phyloP scores from a whole-genome alignment of 64 coral and sea anemone genomes.

The Pocillopora damicornis region DNA sequence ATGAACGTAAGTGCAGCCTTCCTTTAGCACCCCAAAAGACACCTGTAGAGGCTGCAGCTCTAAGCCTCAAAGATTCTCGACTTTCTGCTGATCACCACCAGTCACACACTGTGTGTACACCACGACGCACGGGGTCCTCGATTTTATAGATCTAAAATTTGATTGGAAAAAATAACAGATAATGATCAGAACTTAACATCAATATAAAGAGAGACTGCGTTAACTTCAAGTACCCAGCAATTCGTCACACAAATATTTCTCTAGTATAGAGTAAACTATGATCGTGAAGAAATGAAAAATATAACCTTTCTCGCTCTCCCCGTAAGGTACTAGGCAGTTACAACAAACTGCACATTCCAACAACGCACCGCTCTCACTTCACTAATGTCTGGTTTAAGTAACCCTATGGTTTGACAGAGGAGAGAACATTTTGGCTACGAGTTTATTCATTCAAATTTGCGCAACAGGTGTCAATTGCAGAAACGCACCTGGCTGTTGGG shows the following conservation, averaged over 20 bases:
- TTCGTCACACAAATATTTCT: too few species aligned
- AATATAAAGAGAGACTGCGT: too few species aligned
- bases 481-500: constrained; percentile 78
- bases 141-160: constrained; percentile 61
- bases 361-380: too few species aligned
- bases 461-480: not conserved
- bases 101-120: constrained; percentile 88
- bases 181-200: not conserved
- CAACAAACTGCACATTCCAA: too few species aligned
- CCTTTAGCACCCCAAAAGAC: constrained; percentile 83
- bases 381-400: too few species aligned
- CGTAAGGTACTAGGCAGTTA: too few species aligned
- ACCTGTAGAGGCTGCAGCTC: constrained; percentile 79
- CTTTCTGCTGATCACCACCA: constrained; percentile 50
- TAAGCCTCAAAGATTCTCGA: constrained; percentile 64
- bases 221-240: too few species aligned
- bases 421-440: too few species aligned
- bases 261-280: too few species aligned
- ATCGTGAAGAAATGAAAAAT: too few species aligned
- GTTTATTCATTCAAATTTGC: not conserved
- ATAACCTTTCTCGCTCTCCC: too few species aligned
- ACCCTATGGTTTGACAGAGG: too few species aligned
- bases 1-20: constrained; percentile 81
- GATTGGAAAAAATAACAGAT: not conserved
- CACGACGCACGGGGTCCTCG: constrained; percentile 70